Evolutionary conservation across 1,140 invertebrate species (phyloP).

Genomic region (Tetragnatha versicolor): DNA sequence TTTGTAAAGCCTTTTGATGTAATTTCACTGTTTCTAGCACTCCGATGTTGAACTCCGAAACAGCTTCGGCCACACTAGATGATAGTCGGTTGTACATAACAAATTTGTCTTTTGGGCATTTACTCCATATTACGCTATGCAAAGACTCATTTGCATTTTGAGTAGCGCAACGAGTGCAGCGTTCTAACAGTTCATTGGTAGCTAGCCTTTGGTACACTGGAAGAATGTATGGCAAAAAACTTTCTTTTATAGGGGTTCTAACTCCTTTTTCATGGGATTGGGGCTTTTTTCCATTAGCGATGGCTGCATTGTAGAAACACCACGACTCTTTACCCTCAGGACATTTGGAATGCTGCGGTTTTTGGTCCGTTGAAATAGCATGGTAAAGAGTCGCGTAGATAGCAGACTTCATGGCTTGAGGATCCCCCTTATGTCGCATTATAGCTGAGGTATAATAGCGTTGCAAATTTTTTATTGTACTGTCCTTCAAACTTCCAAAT

Average conservation of each 20-base stretch:
- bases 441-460: background rate
- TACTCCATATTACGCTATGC: background rate
- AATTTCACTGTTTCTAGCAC: too few species aligned
- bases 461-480: background rate
- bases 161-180: background rate
- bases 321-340: background rate
- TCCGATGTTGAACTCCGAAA: background rate
- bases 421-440: background rate
- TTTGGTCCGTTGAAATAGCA: background rate
- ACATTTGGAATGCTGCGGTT: background rate
- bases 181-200: background rate
- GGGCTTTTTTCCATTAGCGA: background rate
- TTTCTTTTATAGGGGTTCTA: background rate
- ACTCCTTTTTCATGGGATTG: background rate
- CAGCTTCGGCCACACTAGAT: background rate
- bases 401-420: background rate
- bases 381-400: background rate
- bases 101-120: background rate
- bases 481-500: background rate
- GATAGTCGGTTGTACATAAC: background rate
- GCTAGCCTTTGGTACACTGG: background rate
- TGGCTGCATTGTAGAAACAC: background rate
- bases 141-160: background rate
- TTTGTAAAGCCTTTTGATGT: too few species aligned
- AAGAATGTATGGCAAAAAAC: too few species aligned